Conservation (phyloP, 2,888 invertebrate species). For the Corbicula japonica region DNA sequence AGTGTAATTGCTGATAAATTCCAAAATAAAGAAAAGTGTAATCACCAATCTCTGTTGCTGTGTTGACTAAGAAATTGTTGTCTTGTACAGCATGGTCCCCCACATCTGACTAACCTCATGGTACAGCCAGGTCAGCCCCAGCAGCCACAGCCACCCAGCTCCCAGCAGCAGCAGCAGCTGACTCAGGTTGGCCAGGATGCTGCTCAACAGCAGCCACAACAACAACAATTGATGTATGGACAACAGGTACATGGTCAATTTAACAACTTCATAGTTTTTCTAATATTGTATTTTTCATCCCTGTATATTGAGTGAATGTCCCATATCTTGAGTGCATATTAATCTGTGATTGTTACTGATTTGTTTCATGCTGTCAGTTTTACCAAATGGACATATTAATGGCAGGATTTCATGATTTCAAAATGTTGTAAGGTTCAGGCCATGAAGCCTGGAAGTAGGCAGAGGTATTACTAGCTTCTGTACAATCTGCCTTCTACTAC, state of each 20-base stretch:
- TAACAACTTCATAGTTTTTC: background rate
- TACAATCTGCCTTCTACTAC: too few relatives aligned
- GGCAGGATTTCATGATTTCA: too few relatives aligned
- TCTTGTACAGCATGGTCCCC: slow-evolving; percentile 84
- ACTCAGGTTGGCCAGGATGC: slow-evolving; percentile 3
- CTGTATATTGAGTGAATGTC: background rate
- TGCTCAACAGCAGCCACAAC: slow-evolving; percentile 13
- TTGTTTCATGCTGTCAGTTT: slow-evolving; percentile 5
- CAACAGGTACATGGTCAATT: slow-evolving; percentile 22
- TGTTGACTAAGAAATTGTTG: background rate
- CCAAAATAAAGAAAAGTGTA: too few relatives aligned
- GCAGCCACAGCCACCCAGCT: slow-evolving; percentile 7
- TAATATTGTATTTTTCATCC: background rate
- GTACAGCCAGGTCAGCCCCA: slow-evolving; percentile 72
- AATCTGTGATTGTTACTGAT: background rate
- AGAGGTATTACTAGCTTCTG: too few relatives aligned
- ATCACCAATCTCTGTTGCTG: background rate
- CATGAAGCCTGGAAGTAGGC: too few relatives aligned
- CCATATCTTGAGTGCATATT: background rate
- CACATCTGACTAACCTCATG: slow-evolving; percentile 83
- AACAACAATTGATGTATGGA: slow-evolving; percentile 8
- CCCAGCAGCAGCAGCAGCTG: slow-evolving; percentile 9
- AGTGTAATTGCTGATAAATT: too few relatives aligned
- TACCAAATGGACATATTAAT: too few relatives aligned
- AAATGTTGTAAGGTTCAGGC: too few relatives aligned